phyloP scores from a whole-genome alignment of 2,113 vertebrate genomes.

The Parus major region DNA sequence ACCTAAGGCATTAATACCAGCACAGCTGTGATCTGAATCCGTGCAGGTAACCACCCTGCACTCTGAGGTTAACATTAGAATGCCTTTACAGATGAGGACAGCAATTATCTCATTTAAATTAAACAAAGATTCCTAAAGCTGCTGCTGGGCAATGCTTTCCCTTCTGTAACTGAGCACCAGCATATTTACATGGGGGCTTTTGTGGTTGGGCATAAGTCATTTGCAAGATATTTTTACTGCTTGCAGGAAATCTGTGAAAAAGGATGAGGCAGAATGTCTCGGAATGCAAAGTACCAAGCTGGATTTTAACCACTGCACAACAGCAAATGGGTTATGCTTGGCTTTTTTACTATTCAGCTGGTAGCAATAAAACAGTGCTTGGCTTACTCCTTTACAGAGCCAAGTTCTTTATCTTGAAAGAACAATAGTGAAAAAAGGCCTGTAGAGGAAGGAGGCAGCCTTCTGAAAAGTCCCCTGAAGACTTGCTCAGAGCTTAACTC shows the following conservation, averaged over 20 bases:
- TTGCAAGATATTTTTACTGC: constrained; percentile 55
- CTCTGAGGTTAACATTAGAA: not conserved
- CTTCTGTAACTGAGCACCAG: constrained; percentile 41
- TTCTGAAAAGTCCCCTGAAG: constrained; percentile 45
- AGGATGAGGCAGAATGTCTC: constrained; percentile 23
- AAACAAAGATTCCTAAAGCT: constrained; percentile 1
- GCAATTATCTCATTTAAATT: constrained; percentile 30
- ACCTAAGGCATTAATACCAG: not conserved
- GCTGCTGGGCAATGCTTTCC: constrained; percentile 9
- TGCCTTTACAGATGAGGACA: not conserved
- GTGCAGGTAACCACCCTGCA: constrained; percentile 9
- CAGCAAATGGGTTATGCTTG: constrained; percentile 51
- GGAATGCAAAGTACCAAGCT: constrained; percentile 42
- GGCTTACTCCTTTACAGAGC: constrained; percentile 37
- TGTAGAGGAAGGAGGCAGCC: constrained; percentile 37
- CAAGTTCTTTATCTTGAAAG: constrained; percentile 58
- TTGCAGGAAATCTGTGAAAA: constrained; percentile 49
- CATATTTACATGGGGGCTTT: constrained; percentile 47
- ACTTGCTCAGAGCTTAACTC: constrained; percentile 28
- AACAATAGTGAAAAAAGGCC: constrained; percentile 55
- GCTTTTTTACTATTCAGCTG: constrained; percentile 63
- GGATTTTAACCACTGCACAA: constrained; percentile 54
- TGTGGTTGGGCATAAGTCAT: constrained; percentile 15
- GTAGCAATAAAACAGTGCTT: constrained; percentile 56
- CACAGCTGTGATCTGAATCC: not conserved